Conservation (phyloP, 2,113 vertebrate genomes). For the Pangasianodon gigas region DNA sequence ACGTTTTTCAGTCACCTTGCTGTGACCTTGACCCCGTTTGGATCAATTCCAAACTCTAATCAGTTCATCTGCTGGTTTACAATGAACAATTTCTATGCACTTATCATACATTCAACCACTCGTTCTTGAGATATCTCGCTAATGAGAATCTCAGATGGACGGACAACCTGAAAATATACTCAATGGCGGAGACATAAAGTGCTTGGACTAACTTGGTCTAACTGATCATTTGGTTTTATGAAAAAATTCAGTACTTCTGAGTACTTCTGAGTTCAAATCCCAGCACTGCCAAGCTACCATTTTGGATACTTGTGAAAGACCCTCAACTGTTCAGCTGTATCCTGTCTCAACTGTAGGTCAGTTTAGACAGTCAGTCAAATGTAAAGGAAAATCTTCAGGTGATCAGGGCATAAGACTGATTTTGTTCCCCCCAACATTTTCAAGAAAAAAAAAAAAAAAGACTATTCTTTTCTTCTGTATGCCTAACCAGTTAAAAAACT, state of each 20-base stretch:
- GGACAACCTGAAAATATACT: not conserved
- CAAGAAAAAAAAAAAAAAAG: no score
- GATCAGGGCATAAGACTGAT: not conserved
- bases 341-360: not conserved
- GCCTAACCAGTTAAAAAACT: not conserved
- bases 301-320: not conserved
- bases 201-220: not conserved
- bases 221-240: not conserved
- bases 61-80: not conserved
- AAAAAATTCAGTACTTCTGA: not conserved
- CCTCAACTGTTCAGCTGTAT: not conserved
- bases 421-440: not conserved
- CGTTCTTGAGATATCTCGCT: not conserved
- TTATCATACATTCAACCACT: not conserved
- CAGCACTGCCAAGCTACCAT: not conserved
- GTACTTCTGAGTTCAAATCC: not conserved
- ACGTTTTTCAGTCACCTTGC: not conserved
- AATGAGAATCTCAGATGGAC: not conserved
- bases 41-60: not conserved
- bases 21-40: not conserved
- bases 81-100: not conserved
- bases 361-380: not conserved
- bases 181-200: not conserved
- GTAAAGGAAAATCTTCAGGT: no score
- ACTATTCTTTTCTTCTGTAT: not conserved